Evolutionary conservation across 2,888 invertebrate species (phyloP), one percentile per base, ranked within the genome.

Genomic region (Macropis europaea): DNA sequence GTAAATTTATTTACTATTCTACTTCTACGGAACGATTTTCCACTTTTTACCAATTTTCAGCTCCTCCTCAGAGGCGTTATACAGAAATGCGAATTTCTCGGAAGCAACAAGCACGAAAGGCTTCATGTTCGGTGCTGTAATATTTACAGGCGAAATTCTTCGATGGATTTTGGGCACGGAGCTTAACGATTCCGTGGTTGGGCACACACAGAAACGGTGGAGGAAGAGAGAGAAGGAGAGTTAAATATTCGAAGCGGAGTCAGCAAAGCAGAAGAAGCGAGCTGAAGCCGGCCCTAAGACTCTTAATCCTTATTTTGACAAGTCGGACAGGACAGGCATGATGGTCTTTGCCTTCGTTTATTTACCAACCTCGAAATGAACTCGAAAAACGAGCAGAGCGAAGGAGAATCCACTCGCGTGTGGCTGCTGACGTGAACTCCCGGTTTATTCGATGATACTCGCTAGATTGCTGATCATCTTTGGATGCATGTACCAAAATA

Each of bases 261-360:
- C 48, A 42, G 24, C 28, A 34, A 59, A 48, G 47, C 38, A 15
- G 40, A 48, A 53, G 42, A 36, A 30, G 48, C 61, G 38, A 60
- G 45, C 48, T 62, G 71, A 78, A 82, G 79, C 75, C 71, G 75
- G 70, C 69, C 79, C 76, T 80, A 82, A 86, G 81, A 79, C 70
- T 71, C 82, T 83, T 87, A 87, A 86, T 88, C 86, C 87, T 82
- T 85, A 86, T 87, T 87, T 86, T 86, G 87, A 86, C 87, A 87
- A 82, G 77, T 75, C 72, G 57, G 81, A 82, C 84, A 77, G 82
- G 76, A 82, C 80, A 62, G 84, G 84, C 84, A 82, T 76, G 77
- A 77, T 79, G 82, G 76, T 64, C 64, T 62, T 79, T 72, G 73
- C 69, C 69, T 62, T 71, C 60, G 56, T 75, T 72, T 70, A 68